phyloP scores from a whole-genome alignment of 2,888 invertebrate genomes.

The Lepas anatifera region DNA sequence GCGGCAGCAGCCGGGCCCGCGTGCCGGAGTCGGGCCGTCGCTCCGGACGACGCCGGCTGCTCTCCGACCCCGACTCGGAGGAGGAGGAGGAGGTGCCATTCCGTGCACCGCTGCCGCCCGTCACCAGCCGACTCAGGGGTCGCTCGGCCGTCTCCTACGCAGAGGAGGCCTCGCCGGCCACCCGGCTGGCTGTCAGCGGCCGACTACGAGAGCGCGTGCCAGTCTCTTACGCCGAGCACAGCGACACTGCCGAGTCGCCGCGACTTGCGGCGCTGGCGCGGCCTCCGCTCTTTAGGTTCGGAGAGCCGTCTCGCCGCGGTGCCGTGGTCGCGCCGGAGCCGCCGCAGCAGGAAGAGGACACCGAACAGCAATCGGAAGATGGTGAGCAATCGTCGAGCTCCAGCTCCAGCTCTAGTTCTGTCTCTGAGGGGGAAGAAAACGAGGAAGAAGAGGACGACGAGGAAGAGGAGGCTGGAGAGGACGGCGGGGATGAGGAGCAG shows the following conservation, averaged over 20 bases:
- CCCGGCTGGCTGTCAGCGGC: neutral
- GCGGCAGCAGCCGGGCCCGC: too few relatives aligned
- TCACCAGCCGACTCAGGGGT: neutral
- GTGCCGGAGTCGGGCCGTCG: too few relatives aligned
- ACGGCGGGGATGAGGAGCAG: neutral
- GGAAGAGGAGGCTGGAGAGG: neutral
- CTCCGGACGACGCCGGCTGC: too few relatives aligned
- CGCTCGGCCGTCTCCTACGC: neutral
- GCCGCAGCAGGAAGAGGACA: neutral
- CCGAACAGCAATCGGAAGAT: neutral
- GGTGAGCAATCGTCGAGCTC: neutral
- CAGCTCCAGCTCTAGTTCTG: neutral
- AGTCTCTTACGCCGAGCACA: constrained; percentile 5
- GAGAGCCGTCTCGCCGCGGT: neutral
- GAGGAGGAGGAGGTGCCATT: neutral
- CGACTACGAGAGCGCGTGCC: neutral
- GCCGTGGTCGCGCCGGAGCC: neutral
- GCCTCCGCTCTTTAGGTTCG: too few relatives aligned
- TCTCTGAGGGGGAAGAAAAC: neutral
- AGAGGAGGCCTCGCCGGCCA: neutral
- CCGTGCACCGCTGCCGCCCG: too few relatives aligned
- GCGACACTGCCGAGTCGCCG: neutral
- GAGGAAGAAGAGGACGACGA: neutral
- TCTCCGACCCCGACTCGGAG: neutral
- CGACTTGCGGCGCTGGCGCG: neutral